Conservation (phyloP, 2,113 vertebrate species). For the Sphaerodactylus townsendi region DNA sequence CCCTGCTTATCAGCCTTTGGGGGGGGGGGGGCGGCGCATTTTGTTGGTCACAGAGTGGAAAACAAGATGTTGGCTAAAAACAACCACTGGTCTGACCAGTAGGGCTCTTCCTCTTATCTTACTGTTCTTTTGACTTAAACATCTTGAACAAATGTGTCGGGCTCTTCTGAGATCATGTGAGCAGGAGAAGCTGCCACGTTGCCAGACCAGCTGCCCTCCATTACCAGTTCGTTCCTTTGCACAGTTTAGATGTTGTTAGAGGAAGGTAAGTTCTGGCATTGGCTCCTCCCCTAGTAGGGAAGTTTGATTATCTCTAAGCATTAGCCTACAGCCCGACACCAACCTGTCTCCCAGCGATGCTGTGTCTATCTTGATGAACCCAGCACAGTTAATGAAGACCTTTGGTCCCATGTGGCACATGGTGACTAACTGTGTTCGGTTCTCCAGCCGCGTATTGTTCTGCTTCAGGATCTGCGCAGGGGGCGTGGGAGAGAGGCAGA, state of each 20-base stretch:
- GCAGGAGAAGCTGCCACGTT: too few relatives aligned
- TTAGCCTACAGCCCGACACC: conserved; percentile 31
- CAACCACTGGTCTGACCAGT: too few relatives aligned
- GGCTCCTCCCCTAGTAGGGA: background rate
- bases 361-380: conserved; percentile 98
- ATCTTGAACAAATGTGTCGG: too few relatives aligned
- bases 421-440: conserved; percentile 96
- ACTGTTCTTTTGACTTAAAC: too few relatives aligned
- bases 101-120: too few relatives aligned
- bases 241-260: background rate
- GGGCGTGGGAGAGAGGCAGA: background rate
- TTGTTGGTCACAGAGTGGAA: too few relatives aligned
- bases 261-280: background rate
- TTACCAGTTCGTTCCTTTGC: too few relatives aligned
- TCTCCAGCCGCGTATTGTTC: conserved; percentile 97
- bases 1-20: too few relatives aligned
- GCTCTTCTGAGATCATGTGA: too few relatives aligned
- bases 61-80: too few relatives aligned
- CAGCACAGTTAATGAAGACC: conserved; percentile 98
- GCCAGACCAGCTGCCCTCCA: too few relatives aligned
- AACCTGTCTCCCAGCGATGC: conserved; percentile 96
- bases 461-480: conserved; percentile 91
- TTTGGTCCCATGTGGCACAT: conserved; percentile 99
- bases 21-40: too few relatives aligned
- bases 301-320: background rate